These are phyloP conservation scores for Machimus atricapillus DNA, from an alignment of 2,888 invertebrate genomes.

Conservation along the genomic window DNA sequence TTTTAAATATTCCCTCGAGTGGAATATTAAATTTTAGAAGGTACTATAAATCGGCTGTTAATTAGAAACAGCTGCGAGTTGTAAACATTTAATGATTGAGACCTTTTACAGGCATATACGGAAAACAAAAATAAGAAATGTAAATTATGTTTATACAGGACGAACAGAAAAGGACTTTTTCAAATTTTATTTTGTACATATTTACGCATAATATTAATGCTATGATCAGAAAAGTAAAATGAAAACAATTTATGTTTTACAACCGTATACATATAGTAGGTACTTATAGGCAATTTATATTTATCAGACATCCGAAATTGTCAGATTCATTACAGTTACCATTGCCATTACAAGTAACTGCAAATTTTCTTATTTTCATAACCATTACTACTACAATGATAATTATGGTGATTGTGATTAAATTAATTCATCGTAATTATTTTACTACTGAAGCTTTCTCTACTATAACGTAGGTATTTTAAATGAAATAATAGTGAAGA, in stretches of 20 bases:
- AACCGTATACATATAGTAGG: neutral
- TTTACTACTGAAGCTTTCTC: too few relatives aligned
- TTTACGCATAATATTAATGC: neutral
- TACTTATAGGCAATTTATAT: too few relatives aligned
- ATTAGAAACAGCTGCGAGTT: neutral
- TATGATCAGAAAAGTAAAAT: neutral
- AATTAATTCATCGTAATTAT: too few relatives aligned
- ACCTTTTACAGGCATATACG: neutral
- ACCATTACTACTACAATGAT: too few relatives aligned
- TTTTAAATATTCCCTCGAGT: neutral
- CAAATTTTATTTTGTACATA: neutral
- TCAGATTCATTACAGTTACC: too few relatives aligned
- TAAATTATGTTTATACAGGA: neutral
- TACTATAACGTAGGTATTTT: too few relatives aligned
- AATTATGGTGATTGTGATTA: too few relatives aligned
- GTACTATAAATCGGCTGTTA: neutral
- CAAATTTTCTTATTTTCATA: too few relatives aligned
- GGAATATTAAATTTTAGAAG: neutral
- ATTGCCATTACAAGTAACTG: too few relatives aligned
- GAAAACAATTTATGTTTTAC: neutral
- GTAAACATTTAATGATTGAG: neutral
- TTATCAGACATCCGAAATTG: too few relatives aligned
- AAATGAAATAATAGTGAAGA: too few relatives aligned
- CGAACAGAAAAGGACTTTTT: neutral
- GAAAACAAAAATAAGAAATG: neutral